Conservation (phyloP, 1,140 invertebrate species). For the Philopotamus ludificatus region DNA sequence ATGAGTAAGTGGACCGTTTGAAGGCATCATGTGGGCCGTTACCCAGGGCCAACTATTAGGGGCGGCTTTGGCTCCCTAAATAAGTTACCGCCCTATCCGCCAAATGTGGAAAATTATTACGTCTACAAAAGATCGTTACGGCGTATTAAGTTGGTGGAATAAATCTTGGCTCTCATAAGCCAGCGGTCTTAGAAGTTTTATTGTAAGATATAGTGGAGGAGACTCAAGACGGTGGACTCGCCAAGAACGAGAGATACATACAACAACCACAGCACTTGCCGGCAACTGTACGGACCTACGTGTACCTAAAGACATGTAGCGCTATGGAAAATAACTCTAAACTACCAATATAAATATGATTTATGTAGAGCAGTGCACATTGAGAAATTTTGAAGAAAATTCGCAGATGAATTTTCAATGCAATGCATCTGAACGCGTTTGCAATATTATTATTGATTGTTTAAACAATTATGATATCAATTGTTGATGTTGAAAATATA, state of each 20-base stretch:
- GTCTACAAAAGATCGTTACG: slow-evolving; percentile 49
- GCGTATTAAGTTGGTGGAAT: slow-evolving; percentile 54
- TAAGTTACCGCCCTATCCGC: slow-evolving; percentile 38
- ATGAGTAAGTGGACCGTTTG: slow-evolving; percentile 7
- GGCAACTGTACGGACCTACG: too few relatives aligned
- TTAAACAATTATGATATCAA: too few relatives aligned
- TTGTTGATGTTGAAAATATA: too few relatives aligned
- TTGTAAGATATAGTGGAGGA: slow-evolving; percentile 46
- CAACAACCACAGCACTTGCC: too few relatives aligned
- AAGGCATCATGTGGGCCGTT: neutral
- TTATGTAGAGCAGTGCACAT: too few relatives aligned
- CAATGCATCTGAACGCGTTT: too few relatives aligned
- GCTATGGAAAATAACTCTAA: too few relatives aligned
- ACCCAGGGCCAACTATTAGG: slow-evolving; percentile 27
- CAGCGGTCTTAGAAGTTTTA: slow-evolving; percentile 55
- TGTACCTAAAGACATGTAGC: too few relatives aligned
- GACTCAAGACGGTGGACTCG: neutral
- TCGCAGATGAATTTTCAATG: too few relatives aligned
- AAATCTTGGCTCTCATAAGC: slow-evolving; percentile 51
- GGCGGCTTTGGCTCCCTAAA: slow-evolving; percentile 36
- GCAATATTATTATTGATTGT: too few relatives aligned
- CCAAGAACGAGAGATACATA: neutral
- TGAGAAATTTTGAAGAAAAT: too few relatives aligned
- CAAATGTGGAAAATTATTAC: slow-evolving; percentile 41
- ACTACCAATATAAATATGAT: too few relatives aligned